A percentile compares a stretch with the other conserved stretches of the same genome.
These are phyloP conservation scores for Leucoraja ocellata DNA, from an alignment of 2,797 vertebrate genomes.

Conservation along the genomic window DNA sequence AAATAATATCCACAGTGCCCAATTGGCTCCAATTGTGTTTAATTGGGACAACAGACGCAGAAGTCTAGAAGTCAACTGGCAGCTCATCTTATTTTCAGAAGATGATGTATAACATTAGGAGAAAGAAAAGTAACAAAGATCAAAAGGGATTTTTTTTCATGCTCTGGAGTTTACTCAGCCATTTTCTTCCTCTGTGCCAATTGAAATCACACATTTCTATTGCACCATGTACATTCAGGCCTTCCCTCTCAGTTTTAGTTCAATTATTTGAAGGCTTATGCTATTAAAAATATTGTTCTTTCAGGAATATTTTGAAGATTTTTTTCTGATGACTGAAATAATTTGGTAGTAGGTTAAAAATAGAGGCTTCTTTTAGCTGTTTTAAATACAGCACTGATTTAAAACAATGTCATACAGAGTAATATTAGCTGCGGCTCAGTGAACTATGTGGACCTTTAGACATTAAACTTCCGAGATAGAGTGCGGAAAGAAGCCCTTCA, in stretches of 20 bases:
- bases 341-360: neutral
- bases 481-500: no score
- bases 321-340: neutral
- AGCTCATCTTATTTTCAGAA: neutral
- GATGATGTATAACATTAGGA: neutral
- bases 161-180: neutral
- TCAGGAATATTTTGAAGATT: neutral
- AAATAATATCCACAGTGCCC: neutral
- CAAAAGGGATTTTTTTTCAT: neutral
- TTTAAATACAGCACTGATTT: neutral
- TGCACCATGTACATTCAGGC: neutral
- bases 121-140: neutral
- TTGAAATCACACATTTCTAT: neutral
- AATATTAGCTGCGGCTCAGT: neutral
- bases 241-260: neutral
- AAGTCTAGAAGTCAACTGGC: neutral
- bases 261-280: neutral
- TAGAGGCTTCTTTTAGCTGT: neutral
- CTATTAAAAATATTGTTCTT: neutral
- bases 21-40: neutral
- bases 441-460: neutral
- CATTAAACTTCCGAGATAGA: no score
- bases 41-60: neutral
- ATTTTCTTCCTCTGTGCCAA: neutral
- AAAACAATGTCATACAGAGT: neutral